phyloP scores from a whole-genome alignment of 2,888 invertebrate genomes.

The Acronicta leporina region DNA sequence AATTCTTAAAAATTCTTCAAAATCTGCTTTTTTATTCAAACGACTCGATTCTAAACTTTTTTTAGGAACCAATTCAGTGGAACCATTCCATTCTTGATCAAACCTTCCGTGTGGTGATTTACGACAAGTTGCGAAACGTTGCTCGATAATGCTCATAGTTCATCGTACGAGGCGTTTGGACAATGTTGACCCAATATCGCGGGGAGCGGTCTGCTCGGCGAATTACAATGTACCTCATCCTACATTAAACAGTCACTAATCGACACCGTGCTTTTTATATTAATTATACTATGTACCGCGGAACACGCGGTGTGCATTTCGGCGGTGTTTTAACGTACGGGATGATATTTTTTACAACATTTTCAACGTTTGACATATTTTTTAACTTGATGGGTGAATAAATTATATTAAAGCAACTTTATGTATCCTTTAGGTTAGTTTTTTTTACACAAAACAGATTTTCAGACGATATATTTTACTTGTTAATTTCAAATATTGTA shows the following conservation, averaged over 20 bases:
- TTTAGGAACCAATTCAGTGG: slow-evolving; percentile 34
- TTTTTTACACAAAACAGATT: background rate
- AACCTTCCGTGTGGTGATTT: slow-evolving; percentile 56
- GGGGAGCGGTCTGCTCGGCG: slow-evolving; percentile 50
- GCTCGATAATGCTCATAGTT: slow-evolving; percentile 64
- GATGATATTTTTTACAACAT: slow-evolving; percentile 24
- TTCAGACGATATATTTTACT: no score
- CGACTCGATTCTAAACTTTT: slow-evolving; percentile 34
- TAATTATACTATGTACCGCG: slow-evolving; percentile 53
- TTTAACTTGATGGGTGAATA: slow-evolving; percentile 13
- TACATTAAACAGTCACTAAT: slow-evolving; percentile 67
- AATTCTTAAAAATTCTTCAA: slow-evolving; percentile 24
- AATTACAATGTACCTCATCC: slow-evolving; percentile 64
- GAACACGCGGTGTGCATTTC: slow-evolving; percentile 19
- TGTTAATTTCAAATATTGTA: no score
- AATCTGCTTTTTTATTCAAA: slow-evolving; percentile 14
- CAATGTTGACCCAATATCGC: slow-evolving; percentile 75
- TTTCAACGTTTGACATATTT: slow-evolving; percentile 15
- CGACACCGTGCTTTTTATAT: slow-evolving; percentile 58
- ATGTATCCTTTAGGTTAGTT: background rate
- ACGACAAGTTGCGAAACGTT: slow-evolving; percentile 60
- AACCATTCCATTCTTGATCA: slow-evolving; percentile 44
- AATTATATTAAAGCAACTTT: slow-evolving; percentile 6
- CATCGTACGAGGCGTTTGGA: slow-evolving; percentile 71
- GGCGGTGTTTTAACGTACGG: slow-evolving; percentile 15